Conservation (phyloP, 1,140 invertebrate genomes). For the Cotesia typhae region DNA sequence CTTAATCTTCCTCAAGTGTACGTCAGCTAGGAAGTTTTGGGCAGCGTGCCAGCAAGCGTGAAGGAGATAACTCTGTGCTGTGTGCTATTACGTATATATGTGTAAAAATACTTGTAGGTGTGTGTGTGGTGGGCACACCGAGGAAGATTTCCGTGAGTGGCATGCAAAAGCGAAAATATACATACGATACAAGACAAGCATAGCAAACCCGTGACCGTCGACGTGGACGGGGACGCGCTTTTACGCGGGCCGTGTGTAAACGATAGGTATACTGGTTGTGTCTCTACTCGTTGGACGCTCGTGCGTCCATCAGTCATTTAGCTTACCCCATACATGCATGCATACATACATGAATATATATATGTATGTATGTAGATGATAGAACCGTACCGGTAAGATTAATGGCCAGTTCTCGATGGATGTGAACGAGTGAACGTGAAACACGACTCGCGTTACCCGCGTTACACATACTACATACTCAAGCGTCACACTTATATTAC, state of each 20-base stretch:
- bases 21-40: background rate
- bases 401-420: slow-evolving; percentile 21
- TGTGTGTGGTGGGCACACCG: background rate
- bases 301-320: slow-evolving; percentile 33
- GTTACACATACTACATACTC: slow-evolving; percentile 13
- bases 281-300: slow-evolving; percentile 1
- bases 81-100: no score
- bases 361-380: no score
- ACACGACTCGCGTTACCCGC: slow-evolving; percentile 23
- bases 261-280: background rate
- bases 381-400: slow-evolving; percentile 13
- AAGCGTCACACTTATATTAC: background rate
- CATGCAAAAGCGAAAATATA: slow-evolving; percentile 22
- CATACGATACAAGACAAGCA: slow-evolving; percentile 15
- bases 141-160: slow-evolving; percentile 22
- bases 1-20: slow-evolving; percentile 10
- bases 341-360: no score
- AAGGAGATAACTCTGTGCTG: no score
- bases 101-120: background rate
- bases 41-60: slow-evolving; percentile 5
- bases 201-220: slow-evolving; percentile 6
- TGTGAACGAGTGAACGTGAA: slow-evolving; percentile 32
- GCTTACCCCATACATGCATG: background rate
- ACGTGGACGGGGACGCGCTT: slow-evolving; percentile 7
- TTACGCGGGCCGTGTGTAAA: slow-evolving; percentile 22